phyloP scores from a whole-genome alignment of 2,888 invertebrate genomes.

The Hololepta plana region DNA sequence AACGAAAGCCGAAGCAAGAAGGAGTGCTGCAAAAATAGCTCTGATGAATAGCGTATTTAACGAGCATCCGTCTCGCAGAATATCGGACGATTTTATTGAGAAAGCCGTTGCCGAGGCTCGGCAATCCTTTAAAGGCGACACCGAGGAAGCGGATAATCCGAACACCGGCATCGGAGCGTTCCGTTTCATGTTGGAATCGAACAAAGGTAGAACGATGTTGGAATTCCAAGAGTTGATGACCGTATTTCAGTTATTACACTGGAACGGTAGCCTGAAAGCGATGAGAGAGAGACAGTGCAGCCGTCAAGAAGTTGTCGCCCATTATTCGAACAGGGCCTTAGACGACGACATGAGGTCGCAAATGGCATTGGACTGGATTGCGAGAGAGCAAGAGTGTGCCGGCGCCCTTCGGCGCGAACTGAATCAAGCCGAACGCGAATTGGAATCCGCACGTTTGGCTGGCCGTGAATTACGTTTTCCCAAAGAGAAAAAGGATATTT shows the following conservation, averaged over 20 bases:
- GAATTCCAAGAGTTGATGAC: constrained; percentile 96
- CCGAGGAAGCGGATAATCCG: constrained; percentile 41
- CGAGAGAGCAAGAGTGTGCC: constrained; percentile 53
- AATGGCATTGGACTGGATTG: constrained; percentile 93
- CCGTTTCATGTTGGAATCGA: constrained; percentile 58
- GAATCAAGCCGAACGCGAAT: constrained; percentile 68
- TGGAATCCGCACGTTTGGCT: constrained; percentile 69
- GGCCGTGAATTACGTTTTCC: constrained; percentile 85
- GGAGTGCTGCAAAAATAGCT: constrained; percentile 90
- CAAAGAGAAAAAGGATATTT: constrained; percentile 88
- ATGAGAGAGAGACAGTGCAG: constrained; percentile 92
- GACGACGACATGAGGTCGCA: constrained; percentile 93
- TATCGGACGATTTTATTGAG: constrained; percentile 86
- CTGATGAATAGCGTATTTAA: constrained; percentile 95
- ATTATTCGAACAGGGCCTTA: constrained; percentile 79
- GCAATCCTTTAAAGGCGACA: constrained; percentile 56
- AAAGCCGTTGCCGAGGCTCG: constrained; percentile 87
- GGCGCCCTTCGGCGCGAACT: constrained; percentile 68
- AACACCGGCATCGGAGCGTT: constrained; percentile 57
- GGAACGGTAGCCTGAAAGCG: constrained; percentile 92
- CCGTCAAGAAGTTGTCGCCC: constrained; percentile 80
- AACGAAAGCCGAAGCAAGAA: constrained; percentile 84
- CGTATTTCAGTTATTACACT: constrained; percentile 89
- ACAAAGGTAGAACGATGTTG: constrained; percentile 85
- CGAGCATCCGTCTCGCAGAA: constrained; percentile 82